Evolutionary conservation across 2,888 invertebrate species (phyloP).

Genomic region (Mechanitis mazaeus): DNA sequence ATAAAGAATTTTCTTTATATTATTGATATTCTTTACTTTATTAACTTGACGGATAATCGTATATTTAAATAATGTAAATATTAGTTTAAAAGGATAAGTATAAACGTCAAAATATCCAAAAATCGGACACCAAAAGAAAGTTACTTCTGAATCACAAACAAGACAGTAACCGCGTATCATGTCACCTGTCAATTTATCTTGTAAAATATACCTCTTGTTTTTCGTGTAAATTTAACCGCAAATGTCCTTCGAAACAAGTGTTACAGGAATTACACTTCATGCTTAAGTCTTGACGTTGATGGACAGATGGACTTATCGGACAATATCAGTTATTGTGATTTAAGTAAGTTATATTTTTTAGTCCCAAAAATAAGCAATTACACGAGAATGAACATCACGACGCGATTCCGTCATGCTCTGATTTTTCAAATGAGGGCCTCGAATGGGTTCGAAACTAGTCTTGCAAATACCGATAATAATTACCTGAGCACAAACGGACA

Average conservation of each 20-base stretch:
- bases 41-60: not conserved
- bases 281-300: constrained; percentile 8
- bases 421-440: no score
- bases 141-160: not conserved
- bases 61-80: not conserved
- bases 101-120: not conserved
- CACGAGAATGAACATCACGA: no score
- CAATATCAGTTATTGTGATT: constrained; percentile 7
- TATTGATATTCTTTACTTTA: no score
- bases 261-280: constrained; percentile 8
- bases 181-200: constrained; percentile 21
- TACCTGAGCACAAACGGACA: no score
- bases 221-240: constrained; percentile 17
- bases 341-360: not conserved
- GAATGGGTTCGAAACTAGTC: no score
- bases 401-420: no score
- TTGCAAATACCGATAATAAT: no score
- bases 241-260: constrained; percentile 10
- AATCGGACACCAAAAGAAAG: not conserved
- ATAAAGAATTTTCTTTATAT: not conserved
- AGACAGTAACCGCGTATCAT: constrained; percentile 12
- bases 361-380: no score
- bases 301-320: constrained; percentile 10
- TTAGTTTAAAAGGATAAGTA: not conserved
- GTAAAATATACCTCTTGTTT: constrained; percentile 10